Percentiles rank a stretch among this genome's conserved stretches.
Evolutionary conservation across 1,140 invertebrate genomes (phyloP).

Genomic region (Scylla paramamosain): DNA sequence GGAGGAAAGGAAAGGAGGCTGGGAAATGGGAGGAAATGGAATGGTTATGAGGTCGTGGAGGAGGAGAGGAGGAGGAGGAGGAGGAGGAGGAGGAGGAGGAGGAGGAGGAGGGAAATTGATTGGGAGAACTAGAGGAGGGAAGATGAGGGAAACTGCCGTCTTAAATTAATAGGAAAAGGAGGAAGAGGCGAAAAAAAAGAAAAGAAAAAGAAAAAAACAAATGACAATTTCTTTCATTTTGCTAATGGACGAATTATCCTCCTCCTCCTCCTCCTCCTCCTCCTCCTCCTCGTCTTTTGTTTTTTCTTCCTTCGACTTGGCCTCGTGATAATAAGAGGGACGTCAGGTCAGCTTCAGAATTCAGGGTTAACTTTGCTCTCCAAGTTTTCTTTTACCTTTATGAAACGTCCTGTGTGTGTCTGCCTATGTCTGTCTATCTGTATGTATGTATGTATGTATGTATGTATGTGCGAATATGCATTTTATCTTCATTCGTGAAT

Average conservation of each 20-base stretch:
- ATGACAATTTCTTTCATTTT: not conserved
- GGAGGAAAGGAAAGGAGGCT: not conserved
- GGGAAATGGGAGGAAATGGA: not conserved
- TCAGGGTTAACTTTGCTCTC: not conserved
- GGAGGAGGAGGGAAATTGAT: not conserved
- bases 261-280: not conserved
- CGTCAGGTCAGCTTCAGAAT: constrained; percentile 3
- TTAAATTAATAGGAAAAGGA: not conserved
- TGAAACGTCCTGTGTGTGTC: not conserved
- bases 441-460: no score
- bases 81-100: not conserved
- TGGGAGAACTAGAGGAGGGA: not conserved
- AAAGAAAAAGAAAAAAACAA: not conserved
- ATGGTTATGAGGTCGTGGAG: not conserved
- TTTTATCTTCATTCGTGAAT: not conserved
- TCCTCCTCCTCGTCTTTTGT: no score
- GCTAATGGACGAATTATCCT: not conserved
- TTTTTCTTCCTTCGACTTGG: not conserved
- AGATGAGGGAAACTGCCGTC: not conserved
- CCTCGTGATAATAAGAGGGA: not conserved
- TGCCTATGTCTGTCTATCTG: no score
- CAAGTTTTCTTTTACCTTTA: not conserved
- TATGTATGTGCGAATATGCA: not conserved
- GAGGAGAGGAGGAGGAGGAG: no score
- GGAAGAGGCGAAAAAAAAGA: not conserved